Evolutionary conservation across 1,140 invertebrate genomes (phyloP).

Genomic region (Popillia japonica): DNA sequence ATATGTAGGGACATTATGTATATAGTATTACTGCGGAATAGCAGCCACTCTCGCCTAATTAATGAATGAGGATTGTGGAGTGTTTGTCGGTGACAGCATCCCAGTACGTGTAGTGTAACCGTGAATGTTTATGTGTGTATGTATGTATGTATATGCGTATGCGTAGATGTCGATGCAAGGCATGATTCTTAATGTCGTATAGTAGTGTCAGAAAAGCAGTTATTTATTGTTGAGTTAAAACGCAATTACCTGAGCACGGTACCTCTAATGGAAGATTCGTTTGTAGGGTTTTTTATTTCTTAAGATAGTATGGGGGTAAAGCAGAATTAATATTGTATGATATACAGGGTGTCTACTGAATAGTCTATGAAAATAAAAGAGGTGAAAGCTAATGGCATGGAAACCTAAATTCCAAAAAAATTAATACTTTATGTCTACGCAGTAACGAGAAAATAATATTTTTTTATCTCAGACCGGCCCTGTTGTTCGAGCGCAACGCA

Average conservation of each 20-base stretch:
- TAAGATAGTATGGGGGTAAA: not conserved
- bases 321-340: not conserved
- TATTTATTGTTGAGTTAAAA: conserved; percentile 55
- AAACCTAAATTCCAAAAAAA: too few species aligned
- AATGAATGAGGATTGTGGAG: conserved; percentile 47
- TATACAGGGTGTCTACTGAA: too few species aligned
- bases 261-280: conserved; percentile 37
- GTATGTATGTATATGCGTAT: not conserved
- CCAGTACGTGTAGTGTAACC: not conserved
- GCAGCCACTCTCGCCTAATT: conserved; percentile 46
- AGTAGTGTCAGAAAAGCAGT: conserved; percentile 48
- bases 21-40: not conserved
- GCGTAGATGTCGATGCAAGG: conserved; percentile 47
- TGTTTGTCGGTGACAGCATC: conserved; percentile 28
- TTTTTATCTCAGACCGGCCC: too few species aligned
- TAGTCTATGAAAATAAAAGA: too few species aligned
- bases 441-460: too few species aligned
- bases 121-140: not conserved
- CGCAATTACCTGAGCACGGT: conserved; percentile 47
- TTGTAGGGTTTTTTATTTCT: conserved; percentile 22
- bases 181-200: conserved; percentile 53
- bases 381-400: too few species aligned
- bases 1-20: conserved; percentile 15
- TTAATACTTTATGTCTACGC: too few species aligned
- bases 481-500: too few species aligned